phyloP scores from a whole-genome alignment of 2,797 vertebrate species.

The Zenarchopterus dispar region DNA sequence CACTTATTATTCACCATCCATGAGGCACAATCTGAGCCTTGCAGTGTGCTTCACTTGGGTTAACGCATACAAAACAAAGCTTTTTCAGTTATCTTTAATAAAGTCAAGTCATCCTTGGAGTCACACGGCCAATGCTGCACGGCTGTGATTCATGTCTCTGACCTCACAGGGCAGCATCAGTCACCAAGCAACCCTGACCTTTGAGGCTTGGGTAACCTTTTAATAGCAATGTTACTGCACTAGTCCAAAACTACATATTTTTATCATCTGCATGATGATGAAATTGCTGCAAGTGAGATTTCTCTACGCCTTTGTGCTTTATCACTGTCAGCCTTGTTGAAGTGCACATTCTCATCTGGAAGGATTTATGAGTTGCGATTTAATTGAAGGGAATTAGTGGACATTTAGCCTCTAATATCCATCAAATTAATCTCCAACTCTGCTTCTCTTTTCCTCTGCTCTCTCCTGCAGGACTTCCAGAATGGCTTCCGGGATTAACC shows the following conservation, averaged over 20 bases:
- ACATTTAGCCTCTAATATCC: conserved; percentile 68
- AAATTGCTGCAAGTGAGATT: conserved; percentile 2
- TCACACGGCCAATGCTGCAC: conserved; percentile 16
- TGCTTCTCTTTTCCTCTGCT: conserved; percentile 44
- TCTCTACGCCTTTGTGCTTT: conserved; percentile 26
- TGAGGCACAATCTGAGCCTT: conserved; percentile 17
- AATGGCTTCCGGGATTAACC: conserved; percentile 79
- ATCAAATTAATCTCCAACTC: conserved; percentile 65
- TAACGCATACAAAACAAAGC: conserved; percentile 39
- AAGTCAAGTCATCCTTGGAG: conserved; percentile 40
- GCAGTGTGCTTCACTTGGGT: conserved; percentile 5
- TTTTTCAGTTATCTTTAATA: conserved; percentile 40
- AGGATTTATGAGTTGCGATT: conserved; percentile 54
- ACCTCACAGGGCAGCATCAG: conserved; percentile 39
- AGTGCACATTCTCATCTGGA: conserved; percentile 48
- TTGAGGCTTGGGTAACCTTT: conserved; percentile 37
- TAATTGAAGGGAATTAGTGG: conserved; percentile 67
- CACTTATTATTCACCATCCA: conserved; percentile 42
- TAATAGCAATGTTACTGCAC: conserved; percentile 27
- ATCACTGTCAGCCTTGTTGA: conserved; percentile 32
- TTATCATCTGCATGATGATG: conserved; percentile 21
- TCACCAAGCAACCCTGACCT: conserved; percentile 42
- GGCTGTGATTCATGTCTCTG: conserved; percentile 30
- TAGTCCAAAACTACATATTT: conserved; percentile 32
- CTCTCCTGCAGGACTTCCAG: conserved; percentile 80